Evolutionary conservation across 92 coral and sea anemone genomes (phyloP), one percentile per base, ranked within the genome.

Genomic region (Pocillopora meandrina): DNA sequence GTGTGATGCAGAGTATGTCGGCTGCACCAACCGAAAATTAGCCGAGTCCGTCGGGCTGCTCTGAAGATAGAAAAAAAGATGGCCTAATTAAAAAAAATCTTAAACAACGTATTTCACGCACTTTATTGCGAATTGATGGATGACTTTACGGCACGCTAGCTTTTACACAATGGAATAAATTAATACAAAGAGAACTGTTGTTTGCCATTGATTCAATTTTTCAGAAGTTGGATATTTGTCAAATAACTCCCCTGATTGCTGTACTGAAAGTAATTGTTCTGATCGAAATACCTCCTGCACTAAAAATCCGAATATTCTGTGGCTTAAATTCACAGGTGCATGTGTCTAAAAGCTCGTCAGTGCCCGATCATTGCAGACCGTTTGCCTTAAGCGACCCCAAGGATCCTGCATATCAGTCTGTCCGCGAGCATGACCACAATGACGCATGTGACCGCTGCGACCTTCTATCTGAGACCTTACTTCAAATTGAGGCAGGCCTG

Each of bases 371-470:
- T 65, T 65, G 84, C 60, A 70, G 31, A 26, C 1, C 31, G 31
- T 26, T 26, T 26, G 31, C 84, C 52, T 65, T 80, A 17, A 80
- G 84, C 76, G 85, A 81, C 52, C 85, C 76, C 85, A 81, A 81
- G 62, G 64, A 80, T 49, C 20, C 74, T 65, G 74, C 52, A 47
- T 81, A 65, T 81, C 85, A 81, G 65, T 12, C 75, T 55, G n/a
- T 14, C 67, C 56, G 77, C 23, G 75, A 81, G 76, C 85, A 81
- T 81, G 85, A 81, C 26, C 85, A 71, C 78, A 67, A 31, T 49
- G 78, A 81, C 16, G 77, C 56, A 6, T 81, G 78, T 81, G 85
- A 81, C 21, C 85, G 77, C 34, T 81, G 85, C 85, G 49, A 81
- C 31, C 85, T 67, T n/a, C n/a, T n/a, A n/a, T n/a, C n/a, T n/a